A percentile compares a stretch with the other conserved stretches of the same genome.
phyloP scores from a whole-genome alignment of 2,888 invertebrate species.

The Chloroclysta siterata region DNA sequence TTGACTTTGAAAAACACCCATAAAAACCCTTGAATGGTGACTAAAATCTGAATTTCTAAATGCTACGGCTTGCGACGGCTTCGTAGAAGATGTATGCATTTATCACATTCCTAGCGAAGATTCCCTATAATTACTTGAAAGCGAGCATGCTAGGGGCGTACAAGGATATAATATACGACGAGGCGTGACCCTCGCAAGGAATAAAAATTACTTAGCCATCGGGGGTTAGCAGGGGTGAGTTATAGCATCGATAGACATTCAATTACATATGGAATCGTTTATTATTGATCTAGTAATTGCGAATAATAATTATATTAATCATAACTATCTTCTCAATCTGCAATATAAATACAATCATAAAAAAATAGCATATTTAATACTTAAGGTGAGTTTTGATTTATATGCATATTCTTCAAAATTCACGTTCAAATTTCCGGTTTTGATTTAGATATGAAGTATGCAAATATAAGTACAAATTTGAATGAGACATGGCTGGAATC shows the following conservation, averaged over 20 bases:
- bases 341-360: too few species aligned
- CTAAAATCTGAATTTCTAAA: constrained; percentile 8
- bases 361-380: too few species aligned
- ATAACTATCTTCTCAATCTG: too few species aligned
- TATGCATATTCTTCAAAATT: neutral
- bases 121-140: constrained; percentile 39
- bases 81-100: constrained; percentile 24
- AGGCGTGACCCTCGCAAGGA: constrained; percentile 41
- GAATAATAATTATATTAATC: too few species aligned
- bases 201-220: constrained; percentile 40
- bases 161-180: constrained; percentile 40
- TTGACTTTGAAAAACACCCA: too few species aligned
- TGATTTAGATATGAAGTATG: constrained; percentile 16
- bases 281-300: constrained; percentile 19
- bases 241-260: constrained; percentile 32
- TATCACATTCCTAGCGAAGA: constrained; percentile 33
- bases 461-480: constrained; percentile 16
- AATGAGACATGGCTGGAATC: constrained; percentile 16
- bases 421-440: constrained; percentile 1
- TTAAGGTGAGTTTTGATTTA: too few species aligned
- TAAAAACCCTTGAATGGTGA: neutral
- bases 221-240: constrained; percentile 30
- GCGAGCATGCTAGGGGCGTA: constrained; percentile 37
- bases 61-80: constrained; percentile 20
- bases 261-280: constrained; percentile 15